Evolutionary conservation across 2,797 vertebrate species (phyloP).

Genomic region (Myotis vivesi): DNA sequence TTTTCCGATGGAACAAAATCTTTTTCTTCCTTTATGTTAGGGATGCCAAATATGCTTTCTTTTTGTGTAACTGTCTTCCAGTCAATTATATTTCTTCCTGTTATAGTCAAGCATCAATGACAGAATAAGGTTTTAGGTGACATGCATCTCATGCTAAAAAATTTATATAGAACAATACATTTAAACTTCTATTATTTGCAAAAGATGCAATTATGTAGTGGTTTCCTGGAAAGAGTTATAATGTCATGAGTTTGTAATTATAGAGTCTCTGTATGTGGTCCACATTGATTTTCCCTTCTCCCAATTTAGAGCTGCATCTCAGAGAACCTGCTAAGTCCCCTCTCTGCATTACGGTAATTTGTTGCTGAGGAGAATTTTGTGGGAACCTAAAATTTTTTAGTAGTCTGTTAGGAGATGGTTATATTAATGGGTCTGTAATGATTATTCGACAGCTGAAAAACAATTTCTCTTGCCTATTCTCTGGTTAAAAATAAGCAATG

Average conservation of each 20-base stretch:
- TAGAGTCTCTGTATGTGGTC: slow-evolving; percentile 7
- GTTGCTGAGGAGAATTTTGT: slow-evolving; percentile 52
- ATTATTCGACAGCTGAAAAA: slow-evolving; percentile 54
- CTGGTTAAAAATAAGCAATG: slow-evolving; percentile 48
- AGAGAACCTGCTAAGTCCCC: neutral
- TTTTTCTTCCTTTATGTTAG: slow-evolving; percentile 15
- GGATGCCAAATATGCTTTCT: neutral
- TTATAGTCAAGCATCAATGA: neutral
- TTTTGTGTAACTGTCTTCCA: neutral
- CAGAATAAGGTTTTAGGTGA: slow-evolving; percentile 25
- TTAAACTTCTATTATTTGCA: slow-evolving; percentile 51
- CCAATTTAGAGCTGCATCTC: slow-evolving; percentile 59
- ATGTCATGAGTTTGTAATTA: slow-evolving; percentile 58
- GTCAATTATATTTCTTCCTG: neutral
- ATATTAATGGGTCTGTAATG: slow-evolving; percentile 20
- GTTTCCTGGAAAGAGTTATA: slow-evolving; percentile 53
- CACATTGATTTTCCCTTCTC: slow-evolving; percentile 60
- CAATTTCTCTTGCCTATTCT: slow-evolving; percentile 16
- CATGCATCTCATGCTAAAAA: neutral
- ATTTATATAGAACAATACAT: neutral
- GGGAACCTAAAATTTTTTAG: slow-evolving; percentile 43
- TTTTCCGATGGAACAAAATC: neutral
- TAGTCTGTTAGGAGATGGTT: slow-evolving; percentile 37
- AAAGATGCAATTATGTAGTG: slow-evolving; percentile 4
- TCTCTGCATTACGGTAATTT: slow-evolving; percentile 44